These are phyloP conservation scores for Picus viridis DNA, from an alignment of 2,797 vertebrate species.

Conservation along the genomic window DNA sequence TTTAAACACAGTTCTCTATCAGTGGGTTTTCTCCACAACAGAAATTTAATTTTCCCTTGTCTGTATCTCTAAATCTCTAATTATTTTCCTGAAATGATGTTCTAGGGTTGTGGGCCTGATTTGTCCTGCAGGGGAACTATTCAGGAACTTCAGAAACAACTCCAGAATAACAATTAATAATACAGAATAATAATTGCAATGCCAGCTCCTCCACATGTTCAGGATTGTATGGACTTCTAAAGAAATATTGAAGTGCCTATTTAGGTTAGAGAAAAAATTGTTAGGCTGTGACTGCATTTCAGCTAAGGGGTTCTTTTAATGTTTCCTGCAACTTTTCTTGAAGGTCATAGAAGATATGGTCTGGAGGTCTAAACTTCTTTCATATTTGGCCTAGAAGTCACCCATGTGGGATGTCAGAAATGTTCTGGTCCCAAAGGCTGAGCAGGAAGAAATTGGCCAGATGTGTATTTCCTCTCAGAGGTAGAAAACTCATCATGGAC, in stretches of 20 bases:
- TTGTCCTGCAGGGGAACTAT: background rate
- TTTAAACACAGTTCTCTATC: background rate
- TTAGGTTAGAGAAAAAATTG: background rate
- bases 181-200: background rate
- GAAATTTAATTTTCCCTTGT: constrained; percentile 29
- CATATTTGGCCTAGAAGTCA: background rate
- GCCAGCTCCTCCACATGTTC: background rate
- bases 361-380: background rate
- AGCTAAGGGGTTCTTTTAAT: background rate
- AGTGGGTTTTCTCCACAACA: background rate
- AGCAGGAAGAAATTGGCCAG: background rate
- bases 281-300: background rate
- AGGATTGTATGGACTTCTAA: background rate
- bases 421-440: background rate
- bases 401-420: background rate
- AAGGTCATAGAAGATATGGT: background rate
- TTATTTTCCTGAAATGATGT: constrained; percentile 14
- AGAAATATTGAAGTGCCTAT: background rate
- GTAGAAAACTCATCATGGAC: background rate
- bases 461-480: background rate
- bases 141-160: background rate
- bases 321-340: background rate
- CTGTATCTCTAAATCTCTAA: background rate
- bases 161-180: background rate
- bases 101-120: background rate